phyloP scores from a whole-genome alignment of 2,113 vertebrate genomes.

The Mustela nigripes region DNA sequence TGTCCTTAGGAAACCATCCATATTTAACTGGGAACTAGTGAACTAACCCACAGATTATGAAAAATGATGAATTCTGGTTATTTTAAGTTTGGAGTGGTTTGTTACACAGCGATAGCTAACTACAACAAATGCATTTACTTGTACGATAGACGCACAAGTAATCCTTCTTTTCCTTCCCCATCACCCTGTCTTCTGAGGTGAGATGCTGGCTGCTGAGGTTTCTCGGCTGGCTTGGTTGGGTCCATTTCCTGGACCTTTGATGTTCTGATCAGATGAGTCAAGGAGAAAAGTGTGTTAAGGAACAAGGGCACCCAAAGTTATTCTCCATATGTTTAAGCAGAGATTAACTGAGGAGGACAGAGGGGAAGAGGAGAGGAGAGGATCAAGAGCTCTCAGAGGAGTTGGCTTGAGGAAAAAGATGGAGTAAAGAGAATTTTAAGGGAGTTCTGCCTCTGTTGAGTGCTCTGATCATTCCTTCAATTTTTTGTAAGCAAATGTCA shows the following conservation, averaged over 20 bases:
- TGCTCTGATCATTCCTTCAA: background rate
- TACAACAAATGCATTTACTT: slow-evolving; percentile 20
- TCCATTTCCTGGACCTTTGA: background rate
- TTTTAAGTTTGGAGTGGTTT: slow-evolving; percentile 13
- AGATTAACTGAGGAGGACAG: background rate
- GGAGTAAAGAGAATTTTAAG: background rate
- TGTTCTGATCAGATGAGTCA: background rate
- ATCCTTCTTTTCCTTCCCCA: background rate
- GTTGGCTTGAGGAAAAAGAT: background rate
- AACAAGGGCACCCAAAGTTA: background rate
- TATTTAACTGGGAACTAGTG: background rate
- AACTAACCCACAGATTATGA: background rate
- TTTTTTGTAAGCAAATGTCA: background rate
- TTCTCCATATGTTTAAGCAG: background rate
- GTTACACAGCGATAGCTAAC: background rate
- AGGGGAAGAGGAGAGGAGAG: background rate
- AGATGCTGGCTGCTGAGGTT: too few relatives aligned
- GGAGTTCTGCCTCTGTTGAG: background rate
- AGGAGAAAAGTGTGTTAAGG: background rate
- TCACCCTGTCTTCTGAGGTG: background rate
- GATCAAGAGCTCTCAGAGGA: background rate
- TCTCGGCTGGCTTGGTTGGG: background rate
- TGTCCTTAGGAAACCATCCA: background rate
- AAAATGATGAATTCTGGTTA: background rate
- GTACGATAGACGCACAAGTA: background rate